These are phyloP conservation scores for Amblyraja radiata DNA, from an alignment of 2,797 vertebrate genomes.

Conservation along the genomic window DNA sequence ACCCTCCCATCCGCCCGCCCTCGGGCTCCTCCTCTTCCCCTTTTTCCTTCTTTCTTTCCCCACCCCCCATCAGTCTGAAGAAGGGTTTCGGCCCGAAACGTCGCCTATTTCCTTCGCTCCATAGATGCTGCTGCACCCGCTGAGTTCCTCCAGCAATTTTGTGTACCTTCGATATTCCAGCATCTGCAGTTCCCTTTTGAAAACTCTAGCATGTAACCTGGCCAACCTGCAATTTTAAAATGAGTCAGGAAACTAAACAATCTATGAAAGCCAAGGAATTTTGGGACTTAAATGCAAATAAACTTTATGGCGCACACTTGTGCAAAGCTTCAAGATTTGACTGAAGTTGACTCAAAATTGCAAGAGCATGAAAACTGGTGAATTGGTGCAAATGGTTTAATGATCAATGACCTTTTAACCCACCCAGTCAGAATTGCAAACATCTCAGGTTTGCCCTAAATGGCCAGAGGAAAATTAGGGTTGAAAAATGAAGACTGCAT, in stretches of 20 bases:
- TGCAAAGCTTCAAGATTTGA: not conserved
- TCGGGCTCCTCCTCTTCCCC: too few species aligned
- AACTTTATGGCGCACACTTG: not conserved
- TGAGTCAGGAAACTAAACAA: not conserved
- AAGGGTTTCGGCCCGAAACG: too few species aligned
- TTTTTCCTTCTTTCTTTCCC: too few species aligned
- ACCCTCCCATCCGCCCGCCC: too few species aligned
- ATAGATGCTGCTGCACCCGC: too few species aligned
- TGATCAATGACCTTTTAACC: not conserved
- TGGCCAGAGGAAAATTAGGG: not conserved
- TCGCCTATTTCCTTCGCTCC: too few species aligned
- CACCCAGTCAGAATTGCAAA: not conserved
- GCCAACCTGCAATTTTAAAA: not conserved
- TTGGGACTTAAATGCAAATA: not conserved
- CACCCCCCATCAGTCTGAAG: too few species aligned
- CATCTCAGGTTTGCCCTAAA: not conserved
- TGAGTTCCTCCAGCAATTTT: too few species aligned
- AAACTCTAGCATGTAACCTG: not conserved
- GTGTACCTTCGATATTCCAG: too few species aligned
- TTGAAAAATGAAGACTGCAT: not conserved
- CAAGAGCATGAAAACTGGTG: not conserved
- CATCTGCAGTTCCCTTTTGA: too few species aligned
- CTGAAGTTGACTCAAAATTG: not conserved
- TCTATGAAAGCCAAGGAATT: not conserved
- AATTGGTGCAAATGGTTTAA: not conserved